Evolutionary conservation across 2,113 vertebrate genomes (phyloP).

Genomic region (Epinephelus fuscoguttatus): DNA sequence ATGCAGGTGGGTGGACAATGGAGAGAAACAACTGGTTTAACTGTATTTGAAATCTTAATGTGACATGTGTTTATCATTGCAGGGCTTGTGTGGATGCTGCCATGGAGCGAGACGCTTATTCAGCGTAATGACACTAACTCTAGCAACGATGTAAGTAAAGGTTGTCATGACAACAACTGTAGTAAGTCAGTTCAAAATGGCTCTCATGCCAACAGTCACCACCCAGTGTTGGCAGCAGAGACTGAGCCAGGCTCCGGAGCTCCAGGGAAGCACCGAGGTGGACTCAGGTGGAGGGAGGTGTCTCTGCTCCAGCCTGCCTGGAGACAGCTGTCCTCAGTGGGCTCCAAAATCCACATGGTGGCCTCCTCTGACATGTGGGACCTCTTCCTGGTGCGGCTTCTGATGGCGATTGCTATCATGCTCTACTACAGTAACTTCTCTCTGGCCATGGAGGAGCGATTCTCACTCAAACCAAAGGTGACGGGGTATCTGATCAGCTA

Average conservation of each 20-base stretch:
- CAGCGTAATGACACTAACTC: constrained; percentile 61
- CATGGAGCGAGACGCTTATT: constrained; percentile 81
- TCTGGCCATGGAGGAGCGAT: constrained; percentile 94
- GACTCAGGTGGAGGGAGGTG: constrained; percentile 51
- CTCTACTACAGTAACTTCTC: constrained; percentile 96
- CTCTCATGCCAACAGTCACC: constrained; percentile 44
- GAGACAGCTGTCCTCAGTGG: constrained; percentile 81
- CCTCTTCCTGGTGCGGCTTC: constrained; percentile 90
- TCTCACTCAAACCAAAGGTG: constrained; percentile 88
- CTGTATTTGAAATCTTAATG: not conserved
- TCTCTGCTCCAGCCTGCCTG: constrained; percentile 76
- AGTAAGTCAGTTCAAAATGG: constrained; percentile 66
- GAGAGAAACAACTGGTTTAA: not conserved
- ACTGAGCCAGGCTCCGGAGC: not conserved
- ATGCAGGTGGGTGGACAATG: constrained; percentile 86
- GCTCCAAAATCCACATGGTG: constrained; percentile 86
- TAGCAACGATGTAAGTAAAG: constrained; percentile 38
- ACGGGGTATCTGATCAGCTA: constrained; percentile 94
- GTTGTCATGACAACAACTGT: constrained; percentile 51
- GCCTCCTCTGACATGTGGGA: constrained; percentile 92
- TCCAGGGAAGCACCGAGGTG: not conserved
- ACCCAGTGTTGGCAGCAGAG: not conserved
- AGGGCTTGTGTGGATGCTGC: constrained; percentile 94
- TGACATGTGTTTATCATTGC: constrained; percentile 4
- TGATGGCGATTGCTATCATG: constrained; percentile 93